phyloP scores from a whole-genome alignment of 2,113 vertebrate genomes.

The Dicaeum eximium region DNA sequence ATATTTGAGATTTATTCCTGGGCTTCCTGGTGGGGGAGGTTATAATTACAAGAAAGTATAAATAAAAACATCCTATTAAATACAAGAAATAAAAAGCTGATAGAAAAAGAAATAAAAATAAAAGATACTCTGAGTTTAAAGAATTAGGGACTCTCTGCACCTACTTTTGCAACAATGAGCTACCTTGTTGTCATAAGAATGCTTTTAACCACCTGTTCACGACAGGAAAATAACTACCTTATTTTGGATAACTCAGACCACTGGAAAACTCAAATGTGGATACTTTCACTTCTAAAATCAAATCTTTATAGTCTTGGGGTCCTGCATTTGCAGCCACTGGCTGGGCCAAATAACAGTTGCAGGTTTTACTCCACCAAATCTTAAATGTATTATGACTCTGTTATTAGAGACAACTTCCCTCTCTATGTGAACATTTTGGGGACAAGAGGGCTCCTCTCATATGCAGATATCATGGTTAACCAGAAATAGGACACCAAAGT shows the following conservation, averaged over 20 bases:
- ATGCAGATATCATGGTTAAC: not conserved
- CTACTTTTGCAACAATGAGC: not conserved
- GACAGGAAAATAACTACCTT: not conserved
- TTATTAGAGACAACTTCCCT: not conserved
- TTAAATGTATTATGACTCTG: fast-evolving
- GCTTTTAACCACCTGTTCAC: not conserved
- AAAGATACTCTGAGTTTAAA: not conserved
- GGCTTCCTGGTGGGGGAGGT: not conserved
- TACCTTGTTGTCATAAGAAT: not conserved
- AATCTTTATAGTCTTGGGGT: not conserved
- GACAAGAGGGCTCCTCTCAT: not conserved
- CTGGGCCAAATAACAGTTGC: not conserved
- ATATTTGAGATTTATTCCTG: not conserved
- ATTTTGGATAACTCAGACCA: not conserved
- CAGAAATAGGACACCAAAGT: not conserved
- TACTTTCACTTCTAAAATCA: not conserved
- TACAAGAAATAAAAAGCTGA: not conserved
- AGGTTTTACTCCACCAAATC: not conserved
- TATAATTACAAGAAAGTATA: not conserved
- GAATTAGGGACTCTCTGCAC: not conserved
- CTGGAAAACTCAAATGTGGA: not conserved
- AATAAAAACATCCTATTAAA: not conserved
- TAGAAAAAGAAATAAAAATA: not conserved
- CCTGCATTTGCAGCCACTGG: not conserved
- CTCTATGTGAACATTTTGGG: fast-evolving